A percentile compares a stretch with the other conserved stretches of the same genome.
phyloP scores from a whole-genome alignment of 2,797 vertebrate genomes.

The Halcyon chelicuti region DNA sequence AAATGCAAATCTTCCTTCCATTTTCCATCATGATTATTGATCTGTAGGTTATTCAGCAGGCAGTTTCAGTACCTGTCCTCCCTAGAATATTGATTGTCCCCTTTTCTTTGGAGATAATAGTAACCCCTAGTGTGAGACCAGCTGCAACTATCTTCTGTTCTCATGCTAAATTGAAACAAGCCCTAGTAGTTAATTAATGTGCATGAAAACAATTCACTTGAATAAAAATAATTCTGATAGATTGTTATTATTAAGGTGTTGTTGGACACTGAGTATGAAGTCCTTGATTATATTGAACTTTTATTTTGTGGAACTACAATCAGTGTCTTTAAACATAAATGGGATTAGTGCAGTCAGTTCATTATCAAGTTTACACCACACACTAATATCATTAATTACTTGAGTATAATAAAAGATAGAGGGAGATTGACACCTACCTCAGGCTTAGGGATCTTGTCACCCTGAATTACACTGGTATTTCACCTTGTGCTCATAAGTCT shows the following conservation, averaged over 20 bases:
- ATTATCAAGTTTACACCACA: neutral
- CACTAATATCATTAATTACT: neutral
- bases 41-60: neutral
- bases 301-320: neutral
- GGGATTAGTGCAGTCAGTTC: neutral
- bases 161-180: neutral
- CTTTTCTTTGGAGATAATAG: neutral
- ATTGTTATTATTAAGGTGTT: neutral
- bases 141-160: constrained; percentile 7
- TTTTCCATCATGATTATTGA: constrained; percentile 17
- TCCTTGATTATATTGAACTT: neutral
- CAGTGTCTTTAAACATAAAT: neutral
- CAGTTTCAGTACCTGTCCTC: neutral
- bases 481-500: neutral
- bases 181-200: neutral
- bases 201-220: neutral
- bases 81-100: constrained; percentile 25
- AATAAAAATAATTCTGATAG: neutral
- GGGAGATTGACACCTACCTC: neutral
- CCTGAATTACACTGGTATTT: neutral
- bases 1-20: neutral
- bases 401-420: neutral
- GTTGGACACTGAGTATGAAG: neutral
- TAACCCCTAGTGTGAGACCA: neutral
- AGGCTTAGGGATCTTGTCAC: neutral